phyloP scores from a whole-genome alignment of 2,797 vertebrate genomes.

The Pseudochirops cupreus region DNA sequence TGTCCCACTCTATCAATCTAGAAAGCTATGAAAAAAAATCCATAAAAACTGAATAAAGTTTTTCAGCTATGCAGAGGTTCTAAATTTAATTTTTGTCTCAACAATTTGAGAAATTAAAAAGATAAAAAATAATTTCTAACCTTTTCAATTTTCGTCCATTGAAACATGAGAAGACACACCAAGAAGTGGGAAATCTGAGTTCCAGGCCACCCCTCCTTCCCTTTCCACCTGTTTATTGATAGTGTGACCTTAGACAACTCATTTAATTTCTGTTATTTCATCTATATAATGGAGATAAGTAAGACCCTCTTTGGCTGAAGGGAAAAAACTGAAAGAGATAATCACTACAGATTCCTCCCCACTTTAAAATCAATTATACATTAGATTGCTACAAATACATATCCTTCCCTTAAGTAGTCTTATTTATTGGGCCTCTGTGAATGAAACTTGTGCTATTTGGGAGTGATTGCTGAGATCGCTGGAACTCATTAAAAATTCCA shows the following conservation, averaged over 20 bases:
- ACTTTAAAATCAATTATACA: background rate
- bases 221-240: background rate
- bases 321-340: background rate
- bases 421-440: background rate
- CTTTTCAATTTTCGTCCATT: background rate
- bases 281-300: background rate
- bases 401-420: background rate
- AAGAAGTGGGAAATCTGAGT: background rate
- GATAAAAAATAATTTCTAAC: background rate
- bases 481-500: background rate
- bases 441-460: background rate
- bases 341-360: background rate
- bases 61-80: constrained; percentile 49
- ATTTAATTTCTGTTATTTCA: background rate
- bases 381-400: background rate
- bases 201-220: background rate
- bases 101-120: constrained; percentile 27
- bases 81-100: constrained; percentile 22
- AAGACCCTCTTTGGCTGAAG: background rate
- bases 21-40: background rate
- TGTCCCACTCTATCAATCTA: background rate
- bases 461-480: background rate
- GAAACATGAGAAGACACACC: background rate
- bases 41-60: constrained; percentile 7
- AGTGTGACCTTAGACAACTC: background rate